Evolutionary conservation across 2,113 vertebrate genomes (phyloP).

Genomic region (Accipiter cooperii): DNA sequence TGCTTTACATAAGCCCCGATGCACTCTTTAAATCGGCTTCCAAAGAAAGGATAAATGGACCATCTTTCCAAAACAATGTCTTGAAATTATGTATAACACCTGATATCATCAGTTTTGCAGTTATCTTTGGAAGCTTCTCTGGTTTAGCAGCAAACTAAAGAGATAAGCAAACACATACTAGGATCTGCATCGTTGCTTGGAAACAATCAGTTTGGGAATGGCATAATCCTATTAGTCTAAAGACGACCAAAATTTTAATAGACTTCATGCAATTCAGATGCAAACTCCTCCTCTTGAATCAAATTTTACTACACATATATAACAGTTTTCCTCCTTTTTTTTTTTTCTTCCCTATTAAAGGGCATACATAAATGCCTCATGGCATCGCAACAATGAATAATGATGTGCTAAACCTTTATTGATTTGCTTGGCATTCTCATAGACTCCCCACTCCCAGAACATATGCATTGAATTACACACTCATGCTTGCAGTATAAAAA

Average conservation of each 20-base stretch:
- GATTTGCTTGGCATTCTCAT: constrained; percentile 27
- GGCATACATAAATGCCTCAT: not conserved
- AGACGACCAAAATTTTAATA: constrained; percentile 54
- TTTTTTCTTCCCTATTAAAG: not conserved
- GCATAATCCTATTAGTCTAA: constrained; percentile 47
- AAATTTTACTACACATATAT: not conserved
- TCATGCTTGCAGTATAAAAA: not conserved
- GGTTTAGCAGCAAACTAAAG: constrained; percentile 21
- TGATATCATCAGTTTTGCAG: constrained; percentile 38
- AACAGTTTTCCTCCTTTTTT: not conserved
- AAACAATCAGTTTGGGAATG: constrained; percentile 63
- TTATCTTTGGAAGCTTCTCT: constrained; percentile 35
- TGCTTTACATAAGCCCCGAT: fast-evolving
- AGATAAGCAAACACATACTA: constrained; percentile 40
- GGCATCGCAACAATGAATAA: not conserved
- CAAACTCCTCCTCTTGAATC: constrained; percentile 45
- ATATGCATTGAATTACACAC: not conserved
- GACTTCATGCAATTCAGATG: constrained; percentile 42
- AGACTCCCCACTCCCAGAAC: constrained; percentile 13
- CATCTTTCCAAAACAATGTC: not conserved
- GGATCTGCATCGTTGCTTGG: constrained; percentile 65
- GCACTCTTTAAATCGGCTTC: not conserved
- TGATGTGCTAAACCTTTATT: constrained; percentile 3
- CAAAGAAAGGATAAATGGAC: not conserved
- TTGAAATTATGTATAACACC: constrained; percentile 6